Percentiles rank a stretch among this genome's conserved stretches.
phyloP scores from a whole-genome alignment of 2,113 vertebrate genomes.

The Microcebus lehilahytsara region DNA sequence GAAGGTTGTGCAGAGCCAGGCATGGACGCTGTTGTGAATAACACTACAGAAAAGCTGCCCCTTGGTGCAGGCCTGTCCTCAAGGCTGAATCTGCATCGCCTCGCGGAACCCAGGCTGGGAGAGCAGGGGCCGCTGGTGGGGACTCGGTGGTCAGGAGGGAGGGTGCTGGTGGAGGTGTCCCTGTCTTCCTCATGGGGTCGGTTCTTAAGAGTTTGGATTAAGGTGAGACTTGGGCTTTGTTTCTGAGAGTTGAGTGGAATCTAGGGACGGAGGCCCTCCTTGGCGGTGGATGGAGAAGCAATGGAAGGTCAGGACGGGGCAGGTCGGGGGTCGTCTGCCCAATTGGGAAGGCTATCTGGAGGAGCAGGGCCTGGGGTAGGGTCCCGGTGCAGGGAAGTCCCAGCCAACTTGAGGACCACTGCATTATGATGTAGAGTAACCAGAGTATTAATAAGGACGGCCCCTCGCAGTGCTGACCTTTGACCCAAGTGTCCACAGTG shows the following conservation, averaged over 20 bases:
- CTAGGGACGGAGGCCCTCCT: not conserved
- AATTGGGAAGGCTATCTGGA: not conserved
- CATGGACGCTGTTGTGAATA: not conserved
- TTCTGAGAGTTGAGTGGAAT: not conserved
- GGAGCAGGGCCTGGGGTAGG: not conserved
- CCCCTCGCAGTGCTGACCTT: too few relatives aligned
- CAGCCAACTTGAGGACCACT: not conserved
- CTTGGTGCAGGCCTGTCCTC: not conserved
- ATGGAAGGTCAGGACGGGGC: not conserved
- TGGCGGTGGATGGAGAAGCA: not conserved
- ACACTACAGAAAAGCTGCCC: not conserved
- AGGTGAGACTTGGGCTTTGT: not conserved
- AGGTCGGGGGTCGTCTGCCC: not conserved
- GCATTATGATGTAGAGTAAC: not conserved
- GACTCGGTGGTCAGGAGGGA: not conserved
- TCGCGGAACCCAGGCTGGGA: rapidly evolving
- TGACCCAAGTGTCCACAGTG: too few relatives aligned
- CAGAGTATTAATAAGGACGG: not conserved
- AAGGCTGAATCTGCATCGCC: too few relatives aligned
- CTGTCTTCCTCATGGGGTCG: not conserved
- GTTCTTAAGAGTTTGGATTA: not conserved
- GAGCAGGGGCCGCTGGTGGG: not conserved
- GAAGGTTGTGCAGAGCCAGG: not conserved
- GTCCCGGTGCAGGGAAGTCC: not conserved
- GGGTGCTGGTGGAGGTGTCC: not conserved